Conservation (phyloP, 2,113 vertebrate species). For the Vimba vimba region DNA sequence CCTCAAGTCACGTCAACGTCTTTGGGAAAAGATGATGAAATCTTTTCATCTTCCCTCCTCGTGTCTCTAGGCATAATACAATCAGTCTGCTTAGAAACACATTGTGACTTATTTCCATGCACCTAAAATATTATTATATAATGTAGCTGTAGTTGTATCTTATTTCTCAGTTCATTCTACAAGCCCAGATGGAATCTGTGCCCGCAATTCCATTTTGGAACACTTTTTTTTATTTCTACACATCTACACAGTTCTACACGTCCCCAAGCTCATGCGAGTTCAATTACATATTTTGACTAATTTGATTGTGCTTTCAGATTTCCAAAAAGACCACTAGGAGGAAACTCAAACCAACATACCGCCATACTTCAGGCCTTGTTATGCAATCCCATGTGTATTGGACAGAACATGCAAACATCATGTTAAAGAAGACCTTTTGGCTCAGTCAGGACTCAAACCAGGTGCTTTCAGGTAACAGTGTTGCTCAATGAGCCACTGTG, state of each 20-base stretch:
- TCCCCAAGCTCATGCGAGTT: background rate
- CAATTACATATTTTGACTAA: background rate
- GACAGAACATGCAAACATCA: background rate
- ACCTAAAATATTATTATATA: constrained; percentile 13
- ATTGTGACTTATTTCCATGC: constrained; percentile 39
- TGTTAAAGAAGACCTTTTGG: background rate
- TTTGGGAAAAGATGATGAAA: constrained; percentile 46
- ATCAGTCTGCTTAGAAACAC: constrained; percentile 29
- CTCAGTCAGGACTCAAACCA: background rate
- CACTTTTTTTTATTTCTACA: background rate
- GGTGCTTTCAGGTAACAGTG: background rate
- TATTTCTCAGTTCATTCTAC: background rate
- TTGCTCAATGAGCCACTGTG: too few species aligned
- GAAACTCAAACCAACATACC: background rate
- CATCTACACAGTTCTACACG: background rate
- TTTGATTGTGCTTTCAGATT: background rate
- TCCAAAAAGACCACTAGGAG: background rate
- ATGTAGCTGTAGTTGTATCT: background rate
- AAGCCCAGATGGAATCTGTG: background rate
- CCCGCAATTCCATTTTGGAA: background rate
- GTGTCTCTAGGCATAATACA: background rate
- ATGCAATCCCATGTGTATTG: too few species aligned
- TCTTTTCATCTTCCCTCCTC: constrained; percentile 19
- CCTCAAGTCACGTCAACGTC: constrained; percentile 30
- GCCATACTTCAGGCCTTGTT: too few species aligned